These are phyloP conservation scores for Nothoprocta perdicaria DNA, from an alignment of 2,113 vertebrate genomes.

Conservation along the genomic window DNA sequence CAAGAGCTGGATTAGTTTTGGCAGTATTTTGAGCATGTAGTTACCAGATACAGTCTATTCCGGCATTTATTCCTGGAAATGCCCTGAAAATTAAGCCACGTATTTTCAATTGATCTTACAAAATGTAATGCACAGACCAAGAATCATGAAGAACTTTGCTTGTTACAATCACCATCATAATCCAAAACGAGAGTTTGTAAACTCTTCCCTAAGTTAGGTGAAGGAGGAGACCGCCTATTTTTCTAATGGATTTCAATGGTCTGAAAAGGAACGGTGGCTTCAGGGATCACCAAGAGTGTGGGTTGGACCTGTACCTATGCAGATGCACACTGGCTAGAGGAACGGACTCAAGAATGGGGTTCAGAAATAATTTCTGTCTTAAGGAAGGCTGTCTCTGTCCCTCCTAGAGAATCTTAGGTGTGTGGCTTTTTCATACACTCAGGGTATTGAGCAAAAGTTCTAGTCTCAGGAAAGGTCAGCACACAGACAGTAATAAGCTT, in stretches of 20 bases:
- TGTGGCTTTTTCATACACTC: background rate
- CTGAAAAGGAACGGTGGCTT: background rate
- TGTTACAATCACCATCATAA: background rate
- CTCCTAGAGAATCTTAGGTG: background rate
- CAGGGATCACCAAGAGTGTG: background rate
- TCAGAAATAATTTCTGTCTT: background rate
- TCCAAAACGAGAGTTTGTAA: background rate
- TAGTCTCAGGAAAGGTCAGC: background rate
- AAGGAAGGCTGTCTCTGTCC: background rate
- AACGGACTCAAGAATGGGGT: background rate
- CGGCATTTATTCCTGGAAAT: slow-evolving; percentile 23
- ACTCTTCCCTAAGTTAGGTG: background rate
- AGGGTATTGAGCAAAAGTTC: background rate
- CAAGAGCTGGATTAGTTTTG: background rate
- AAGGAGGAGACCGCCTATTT: background rate
- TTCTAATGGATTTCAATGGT: background rate
- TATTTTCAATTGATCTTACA: slow-evolving; percentile 41
- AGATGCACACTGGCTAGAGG: background rate
- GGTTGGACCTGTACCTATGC: background rate
- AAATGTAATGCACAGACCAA: slow-evolving; percentile 23
- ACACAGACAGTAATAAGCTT: background rate
- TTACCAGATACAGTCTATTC: background rate
- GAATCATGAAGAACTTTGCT: background rate
- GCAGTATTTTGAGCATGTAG: background rate
- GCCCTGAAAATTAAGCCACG: background rate